A percentile compares a stretch with the other conserved stretches of the same genome.
phyloP scores from a whole-genome alignment of 2,888 invertebrate species.

The Cerceris rybyensis region DNA sequence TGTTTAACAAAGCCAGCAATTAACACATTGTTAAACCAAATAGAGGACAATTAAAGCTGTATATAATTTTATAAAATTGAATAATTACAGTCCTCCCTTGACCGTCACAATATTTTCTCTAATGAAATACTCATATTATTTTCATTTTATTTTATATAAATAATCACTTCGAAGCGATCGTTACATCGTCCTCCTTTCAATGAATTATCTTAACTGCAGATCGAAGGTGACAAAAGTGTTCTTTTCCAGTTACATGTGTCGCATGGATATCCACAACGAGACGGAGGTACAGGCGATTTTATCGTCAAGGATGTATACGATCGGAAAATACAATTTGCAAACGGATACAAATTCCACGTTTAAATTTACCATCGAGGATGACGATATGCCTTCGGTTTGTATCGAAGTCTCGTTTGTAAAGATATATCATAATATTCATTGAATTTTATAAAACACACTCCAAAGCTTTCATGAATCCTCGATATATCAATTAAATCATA shows the following conservation, averaged over 20 bases:
- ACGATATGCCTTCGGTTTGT: conserved; percentile 74
- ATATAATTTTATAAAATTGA: too few species aligned
- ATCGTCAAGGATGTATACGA: conserved; percentile 83
- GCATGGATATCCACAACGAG: conserved; percentile 75
- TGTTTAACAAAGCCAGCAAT: too few species aligned
- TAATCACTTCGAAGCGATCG: too few species aligned
- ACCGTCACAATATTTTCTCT: too few species aligned
- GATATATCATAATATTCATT: not conserved
- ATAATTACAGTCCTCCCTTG: too few species aligned
- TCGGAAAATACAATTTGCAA: conserved; percentile 73
- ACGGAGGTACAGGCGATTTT: conserved; percentile 83
- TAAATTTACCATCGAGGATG: conserved; percentile 81
- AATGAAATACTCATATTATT: too few species aligned
- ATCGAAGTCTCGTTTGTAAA: not conserved
- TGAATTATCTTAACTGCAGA: too few species aligned
- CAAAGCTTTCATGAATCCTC: not conserved
- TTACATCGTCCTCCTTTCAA: too few species aligned
- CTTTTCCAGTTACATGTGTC: conserved; percentile 84
- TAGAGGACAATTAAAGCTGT: too few species aligned
- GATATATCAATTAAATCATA: not conserved
- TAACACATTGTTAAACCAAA: too few species aligned
- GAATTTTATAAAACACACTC: not conserved
- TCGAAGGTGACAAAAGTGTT: not conserved
- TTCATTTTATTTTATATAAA: too few species aligned
- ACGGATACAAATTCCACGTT: conserved; percentile 61